Evolutionary conservation across 2,888 invertebrate species (phyloP).

Genomic region (Parthenolecanium corni): DNA sequence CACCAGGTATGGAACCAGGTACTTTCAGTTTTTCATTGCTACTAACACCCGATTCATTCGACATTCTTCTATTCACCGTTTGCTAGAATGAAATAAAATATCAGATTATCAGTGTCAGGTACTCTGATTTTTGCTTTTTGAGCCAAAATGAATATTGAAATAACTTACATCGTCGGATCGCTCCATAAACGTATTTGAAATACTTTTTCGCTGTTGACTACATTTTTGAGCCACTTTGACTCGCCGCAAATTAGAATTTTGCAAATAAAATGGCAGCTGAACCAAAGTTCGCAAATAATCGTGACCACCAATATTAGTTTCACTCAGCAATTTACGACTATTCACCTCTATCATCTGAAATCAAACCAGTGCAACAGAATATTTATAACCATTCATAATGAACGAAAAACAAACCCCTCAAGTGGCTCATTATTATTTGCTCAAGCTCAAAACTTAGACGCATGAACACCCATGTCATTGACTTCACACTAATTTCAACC

Average conservation of each 20-base stretch:
- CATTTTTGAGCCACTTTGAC: conserved; percentile 78
- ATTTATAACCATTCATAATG: no score
- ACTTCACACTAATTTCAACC: no score
- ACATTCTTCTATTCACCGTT: conserved; percentile 26
- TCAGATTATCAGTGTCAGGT: not conserved
- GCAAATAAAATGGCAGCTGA: conserved; percentile 93
- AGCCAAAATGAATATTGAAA: not conserved
- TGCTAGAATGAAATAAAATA: conserved; percentile 3
- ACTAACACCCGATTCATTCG: conserved; percentile 36
- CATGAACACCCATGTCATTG: not conserved
- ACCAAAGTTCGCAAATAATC: conserved; percentile 91
- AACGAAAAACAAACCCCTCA: no score
- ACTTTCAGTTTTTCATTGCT: conserved; percentile 65
- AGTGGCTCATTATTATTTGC: no score
- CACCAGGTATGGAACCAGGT: conserved; percentile 29
- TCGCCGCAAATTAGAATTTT: conserved; percentile 86
- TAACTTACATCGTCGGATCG: conserved; percentile 14
- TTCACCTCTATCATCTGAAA: conserved; percentile 75
- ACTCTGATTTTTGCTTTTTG: no score
- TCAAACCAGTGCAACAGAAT: conserved; percentile 29
- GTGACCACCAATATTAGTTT: conserved; percentile 88
- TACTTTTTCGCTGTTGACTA: conserved; percentile 46
- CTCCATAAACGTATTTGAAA: conserved; percentile 31
- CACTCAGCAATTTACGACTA: conserved; percentile 72
- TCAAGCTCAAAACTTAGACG: not conserved